phyloP scores from a whole-genome alignment of 2,797 vertebrate species.

The Epinephelus malabaricus region DNA sequence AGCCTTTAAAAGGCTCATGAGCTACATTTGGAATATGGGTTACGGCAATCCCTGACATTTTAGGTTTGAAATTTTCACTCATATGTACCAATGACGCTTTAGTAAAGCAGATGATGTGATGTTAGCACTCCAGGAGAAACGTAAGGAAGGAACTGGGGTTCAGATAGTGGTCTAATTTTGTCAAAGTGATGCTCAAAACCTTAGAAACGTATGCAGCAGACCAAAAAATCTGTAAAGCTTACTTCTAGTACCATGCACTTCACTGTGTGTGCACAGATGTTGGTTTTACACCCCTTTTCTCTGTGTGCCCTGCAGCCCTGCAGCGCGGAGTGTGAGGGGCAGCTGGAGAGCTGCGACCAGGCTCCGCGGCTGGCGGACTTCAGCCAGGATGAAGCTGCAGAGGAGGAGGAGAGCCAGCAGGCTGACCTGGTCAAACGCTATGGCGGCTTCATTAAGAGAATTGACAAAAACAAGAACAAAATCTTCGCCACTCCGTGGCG shows the following conservation, averaged over 20 bases:
- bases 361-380: conserved; percentile 78
- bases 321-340: conserved; percentile 88
- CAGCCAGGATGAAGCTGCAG: conserved; percentile 59
- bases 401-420: conserved; percentile 68
- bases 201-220: background rate
- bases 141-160: background rate
- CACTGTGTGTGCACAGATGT: background rate
- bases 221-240: background rate
- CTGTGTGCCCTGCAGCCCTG: conserved; percentile 86
- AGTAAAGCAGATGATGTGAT: too few relatives aligned
- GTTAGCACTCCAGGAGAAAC: too few relatives aligned
- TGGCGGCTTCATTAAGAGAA: conserved; percentile 87
- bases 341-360: conserved; percentile 85
- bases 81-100: too few relatives aligned
- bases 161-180: background rate
- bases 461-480: conserved; percentile 88
- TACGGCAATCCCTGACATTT: background rate
- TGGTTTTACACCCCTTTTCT: background rate
- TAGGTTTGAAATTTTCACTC: background rate
- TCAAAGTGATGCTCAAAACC: background rate
- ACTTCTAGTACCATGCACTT: background rate
- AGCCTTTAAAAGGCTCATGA: background rate
- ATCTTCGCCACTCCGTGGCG: conserved; percentile 78
- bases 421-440: conserved; percentile 81
- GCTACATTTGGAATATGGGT: background rate